phyloP scores from a whole-genome alignment of 2,797 vertebrate species.

The Petrocephalus sullivani region DNA sequence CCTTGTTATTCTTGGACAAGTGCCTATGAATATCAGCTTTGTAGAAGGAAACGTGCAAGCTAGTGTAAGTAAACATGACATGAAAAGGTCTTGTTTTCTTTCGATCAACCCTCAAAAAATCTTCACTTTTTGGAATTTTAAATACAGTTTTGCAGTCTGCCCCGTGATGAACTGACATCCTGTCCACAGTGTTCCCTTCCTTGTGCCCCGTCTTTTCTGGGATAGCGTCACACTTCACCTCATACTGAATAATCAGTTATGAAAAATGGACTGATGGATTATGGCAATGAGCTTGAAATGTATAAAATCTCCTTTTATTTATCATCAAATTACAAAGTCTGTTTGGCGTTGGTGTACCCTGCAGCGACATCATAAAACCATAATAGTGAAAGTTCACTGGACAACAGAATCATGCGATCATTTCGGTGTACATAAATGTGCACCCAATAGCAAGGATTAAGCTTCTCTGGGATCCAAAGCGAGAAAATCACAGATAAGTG shows the following conservation, averaged over 20 bases:
- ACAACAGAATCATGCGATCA: not conserved
- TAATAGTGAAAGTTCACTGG: not conserved
- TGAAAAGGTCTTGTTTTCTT: not conserved
- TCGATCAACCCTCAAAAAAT: not conserved
- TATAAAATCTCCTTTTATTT: not conserved
- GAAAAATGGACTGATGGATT: not conserved
- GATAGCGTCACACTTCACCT: not conserved
- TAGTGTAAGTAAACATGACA: not conserved
- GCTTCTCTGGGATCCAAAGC: not conserved
- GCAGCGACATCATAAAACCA: not conserved
- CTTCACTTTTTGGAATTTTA: not conserved
- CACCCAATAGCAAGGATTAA: not conserved
- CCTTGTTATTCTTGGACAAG: not conserved
- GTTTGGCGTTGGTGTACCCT: not conserved
- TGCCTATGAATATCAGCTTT: not conserved
- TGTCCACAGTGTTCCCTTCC: not conserved
- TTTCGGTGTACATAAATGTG: not conserved
- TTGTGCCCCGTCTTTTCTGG: not conserved
- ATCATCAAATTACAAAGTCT: not conserved
- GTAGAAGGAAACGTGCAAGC: not conserved
- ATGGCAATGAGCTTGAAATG: not conserved
- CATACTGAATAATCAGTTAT: not conserved
- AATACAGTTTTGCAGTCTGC: not conserved
- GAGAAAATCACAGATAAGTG: not conserved
- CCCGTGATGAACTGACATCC: not conserved